These are phyloP conservation scores for Ariolimax columbianus DNA, from an alignment of 2,888 invertebrate species.

Conservation along the genomic window DNA sequence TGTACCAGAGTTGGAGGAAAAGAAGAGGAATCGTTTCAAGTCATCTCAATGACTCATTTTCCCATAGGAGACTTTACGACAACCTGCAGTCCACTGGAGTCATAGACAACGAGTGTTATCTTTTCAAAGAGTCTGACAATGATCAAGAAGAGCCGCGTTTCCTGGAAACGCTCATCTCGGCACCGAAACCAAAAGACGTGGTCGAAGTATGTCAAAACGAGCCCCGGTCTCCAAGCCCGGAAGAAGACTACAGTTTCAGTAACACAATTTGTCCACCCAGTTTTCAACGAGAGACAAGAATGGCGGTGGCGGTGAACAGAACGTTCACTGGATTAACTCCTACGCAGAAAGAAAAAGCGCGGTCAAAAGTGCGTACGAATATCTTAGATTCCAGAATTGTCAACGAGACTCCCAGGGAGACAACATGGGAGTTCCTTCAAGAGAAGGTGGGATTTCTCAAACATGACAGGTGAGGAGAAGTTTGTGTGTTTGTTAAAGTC, in stretches of 20 bases:
- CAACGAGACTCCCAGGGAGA: background rate
- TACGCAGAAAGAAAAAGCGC: conserved; percentile 11
- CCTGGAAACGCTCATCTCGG: background rate
- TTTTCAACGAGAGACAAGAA: background rate
- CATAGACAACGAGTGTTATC: conserved; percentile 8
- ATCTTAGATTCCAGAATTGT: background rate
- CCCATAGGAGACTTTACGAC: background rate
- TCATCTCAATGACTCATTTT: no score
- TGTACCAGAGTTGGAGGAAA: no score
- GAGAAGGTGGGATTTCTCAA: background rate
- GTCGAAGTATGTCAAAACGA: background rate
- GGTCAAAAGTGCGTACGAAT: background rate
- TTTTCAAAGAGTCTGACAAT: background rate
- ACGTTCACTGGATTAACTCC: conserved; percentile 2
- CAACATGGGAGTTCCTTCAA: background rate
- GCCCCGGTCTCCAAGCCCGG: background rate
- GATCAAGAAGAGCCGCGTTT: background rate
- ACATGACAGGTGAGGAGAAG: background rate
- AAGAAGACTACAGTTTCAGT: no score
- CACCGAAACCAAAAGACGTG: background rate
- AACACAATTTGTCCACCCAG: background rate
- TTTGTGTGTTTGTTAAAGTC: no score
- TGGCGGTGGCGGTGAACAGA: background rate
- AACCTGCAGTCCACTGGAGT: background rate
- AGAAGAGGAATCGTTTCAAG: no score